A percentile compares a stretch with the other conserved stretches of the same genome.
These are phyloP conservation scores for Scophthalmus maximus DNA, from an alignment of 2,113 vertebrate genomes.

Conservation along the genomic window DNA sequence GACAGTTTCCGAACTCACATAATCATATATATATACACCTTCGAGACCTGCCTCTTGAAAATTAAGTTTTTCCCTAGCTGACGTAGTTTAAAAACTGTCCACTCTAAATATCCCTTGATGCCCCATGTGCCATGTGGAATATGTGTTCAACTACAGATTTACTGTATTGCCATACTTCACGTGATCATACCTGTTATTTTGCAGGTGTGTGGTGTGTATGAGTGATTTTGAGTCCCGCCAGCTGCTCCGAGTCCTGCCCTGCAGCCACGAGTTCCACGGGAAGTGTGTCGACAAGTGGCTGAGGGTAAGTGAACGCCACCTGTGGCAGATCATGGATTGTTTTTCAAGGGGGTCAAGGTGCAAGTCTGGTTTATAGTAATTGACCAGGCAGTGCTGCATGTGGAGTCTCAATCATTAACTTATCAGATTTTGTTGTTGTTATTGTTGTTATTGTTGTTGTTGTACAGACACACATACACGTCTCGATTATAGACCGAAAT, in stretches of 20 bases:
- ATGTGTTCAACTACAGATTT: no score
- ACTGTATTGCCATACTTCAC: not conserved
- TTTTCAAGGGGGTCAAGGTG: not conserved
- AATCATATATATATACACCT: no score
- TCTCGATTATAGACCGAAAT: no score
- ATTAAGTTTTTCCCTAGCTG: not conserved
- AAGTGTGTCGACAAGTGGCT: conserved; percentile 99
- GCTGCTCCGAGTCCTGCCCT: conserved; percentile 97
- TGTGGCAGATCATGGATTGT: not conserved
- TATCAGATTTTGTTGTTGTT: not conserved
- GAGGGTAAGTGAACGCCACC: conserved; percentile 94
- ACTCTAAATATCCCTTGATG: not conserved
- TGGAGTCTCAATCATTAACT: not conserved
- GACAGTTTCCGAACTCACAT: not conserved
- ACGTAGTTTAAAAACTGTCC: not conserved
- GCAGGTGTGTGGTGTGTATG: conserved; percentile 99
- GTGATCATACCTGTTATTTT: conserved; percentile 44
- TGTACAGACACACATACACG: not conserved
- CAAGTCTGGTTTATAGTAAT: not conserved
- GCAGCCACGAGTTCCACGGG: conserved; percentile 99
- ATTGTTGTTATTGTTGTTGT: no score
- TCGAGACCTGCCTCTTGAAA: not conserved
- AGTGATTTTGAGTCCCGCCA: conserved; percentile 99
- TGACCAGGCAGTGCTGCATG: not conserved
- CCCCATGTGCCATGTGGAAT: not conserved